Conservation (phyloP, 2,113 vertebrate species). For the Dermatemys mawii region DNA sequence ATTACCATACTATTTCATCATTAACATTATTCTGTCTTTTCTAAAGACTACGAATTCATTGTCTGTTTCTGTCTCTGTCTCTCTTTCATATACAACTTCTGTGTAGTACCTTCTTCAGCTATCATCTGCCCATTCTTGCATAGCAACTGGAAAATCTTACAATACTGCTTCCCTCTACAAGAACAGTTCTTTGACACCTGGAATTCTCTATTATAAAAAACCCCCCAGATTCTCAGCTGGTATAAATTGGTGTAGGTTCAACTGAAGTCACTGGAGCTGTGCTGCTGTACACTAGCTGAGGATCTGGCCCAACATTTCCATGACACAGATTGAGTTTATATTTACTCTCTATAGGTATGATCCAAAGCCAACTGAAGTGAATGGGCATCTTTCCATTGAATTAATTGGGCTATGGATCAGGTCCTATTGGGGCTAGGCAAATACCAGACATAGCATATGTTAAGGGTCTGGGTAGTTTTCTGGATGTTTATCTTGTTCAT, state of each 20-base stretch:
- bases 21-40: neutral
- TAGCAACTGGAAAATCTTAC: neutral
- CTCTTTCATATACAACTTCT: neutral
- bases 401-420: neutral
- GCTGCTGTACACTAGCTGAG: neutral
- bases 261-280: neutral
- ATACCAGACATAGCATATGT: neutral
- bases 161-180: neutral
- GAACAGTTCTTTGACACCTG: neutral
- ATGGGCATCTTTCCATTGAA: neutral
- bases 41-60: neutral
- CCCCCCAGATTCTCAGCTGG: neutral
- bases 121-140: neutral
- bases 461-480: neutral
- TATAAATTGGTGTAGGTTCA: neutral
- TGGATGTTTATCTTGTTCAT: neutral
- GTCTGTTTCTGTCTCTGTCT: accelerated
- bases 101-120: accelerated
- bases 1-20: neutral
- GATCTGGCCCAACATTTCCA: neutral
- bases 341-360: neutral
- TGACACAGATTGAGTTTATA: neutral
- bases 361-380: neutral
- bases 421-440: neutral
- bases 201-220: neutral